Evolutionary conservation across 2,113 vertebrate species (phyloP).

Genomic region (Rhombomys opimus): DNA sequence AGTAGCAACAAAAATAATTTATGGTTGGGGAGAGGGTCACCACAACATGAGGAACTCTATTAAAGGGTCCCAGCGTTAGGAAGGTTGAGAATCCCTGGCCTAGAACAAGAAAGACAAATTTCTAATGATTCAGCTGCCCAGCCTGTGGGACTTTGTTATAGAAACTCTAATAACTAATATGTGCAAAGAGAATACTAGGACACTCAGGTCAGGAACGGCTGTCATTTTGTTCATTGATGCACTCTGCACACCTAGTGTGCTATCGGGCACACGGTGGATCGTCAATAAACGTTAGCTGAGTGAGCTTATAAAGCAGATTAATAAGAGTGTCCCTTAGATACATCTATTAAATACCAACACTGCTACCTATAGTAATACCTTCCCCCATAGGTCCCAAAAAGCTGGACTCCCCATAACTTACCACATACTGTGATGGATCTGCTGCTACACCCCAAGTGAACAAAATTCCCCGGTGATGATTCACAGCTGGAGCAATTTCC

Average conservation of each 20-base stretch:
- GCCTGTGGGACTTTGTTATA: background rate
- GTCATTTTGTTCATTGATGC: background rate
- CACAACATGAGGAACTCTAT: background rate
- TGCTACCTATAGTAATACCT: conserved; percentile 9
- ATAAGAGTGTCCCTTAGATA: conserved; percentile 18
- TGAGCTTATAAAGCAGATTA: conserved; percentile 52
- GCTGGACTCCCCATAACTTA: background rate
- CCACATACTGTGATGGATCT: background rate
- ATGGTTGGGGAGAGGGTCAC: background rate
- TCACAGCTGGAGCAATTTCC: conserved; percentile 38
- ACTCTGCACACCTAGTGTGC: background rate
- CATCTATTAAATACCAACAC: conserved; percentile 10
- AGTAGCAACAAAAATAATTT: background rate
- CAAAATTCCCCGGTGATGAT: background rate
- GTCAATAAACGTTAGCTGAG: background rate
- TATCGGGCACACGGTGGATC: background rate
- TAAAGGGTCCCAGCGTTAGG: background rate
- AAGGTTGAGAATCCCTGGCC: background rate
- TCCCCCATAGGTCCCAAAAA: background rate
- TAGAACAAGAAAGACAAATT: conserved; percentile 48
- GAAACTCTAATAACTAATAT: background rate
- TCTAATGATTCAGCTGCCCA: background rate
- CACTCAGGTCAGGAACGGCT: background rate
- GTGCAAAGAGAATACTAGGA: background rate
- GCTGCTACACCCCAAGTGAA: background rate